phyloP scores from a whole-genome alignment of 2,888 invertebrate genomes.

The Harpalus rufipes region DNA sequence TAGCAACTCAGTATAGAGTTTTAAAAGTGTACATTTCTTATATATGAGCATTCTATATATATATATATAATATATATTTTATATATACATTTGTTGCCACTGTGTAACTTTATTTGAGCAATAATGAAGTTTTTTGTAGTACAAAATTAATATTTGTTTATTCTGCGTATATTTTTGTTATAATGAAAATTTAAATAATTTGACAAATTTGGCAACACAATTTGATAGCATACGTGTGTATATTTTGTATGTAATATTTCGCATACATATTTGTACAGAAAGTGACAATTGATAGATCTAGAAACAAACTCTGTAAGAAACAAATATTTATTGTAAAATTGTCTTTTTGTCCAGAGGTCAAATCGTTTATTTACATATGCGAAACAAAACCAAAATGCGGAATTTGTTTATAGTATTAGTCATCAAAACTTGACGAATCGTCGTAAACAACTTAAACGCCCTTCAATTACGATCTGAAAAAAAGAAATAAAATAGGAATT shows the following conservation, averaged over 20 bases:
- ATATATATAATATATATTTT: constrained; percentile 56
- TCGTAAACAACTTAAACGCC: no score
- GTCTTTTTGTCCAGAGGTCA: constrained; percentile 60
- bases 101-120: constrained; percentile 66
- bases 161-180: constrained; percentile 65
- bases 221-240: constrained; percentile 63
- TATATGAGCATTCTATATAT: constrained; percentile 62
- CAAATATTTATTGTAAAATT: constrained; percentile 64
- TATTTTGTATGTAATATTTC: constrained; percentile 64
- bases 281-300: constrained; percentile 64
- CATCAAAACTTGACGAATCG: no score
- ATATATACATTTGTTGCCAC: constrained; percentile 67
- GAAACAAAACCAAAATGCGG: constrained; percentile 36
- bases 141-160: constrained; percentile 67
- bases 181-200: constrained; percentile 56
- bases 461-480: no score
- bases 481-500: no score
- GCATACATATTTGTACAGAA: constrained; percentile 61
- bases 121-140: constrained; percentile 67
- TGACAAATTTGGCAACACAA: constrained; percentile 64
- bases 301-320: constrained; percentile 56
- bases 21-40: constrained; percentile 66
- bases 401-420: no score
- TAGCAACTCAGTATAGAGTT: constrained; percentile 64
- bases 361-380: constrained; percentile 39